Base-by-base conservation (phyloP, 2,113 vertebrate genomes). In the Thamnophis sirtalis region DNA sequence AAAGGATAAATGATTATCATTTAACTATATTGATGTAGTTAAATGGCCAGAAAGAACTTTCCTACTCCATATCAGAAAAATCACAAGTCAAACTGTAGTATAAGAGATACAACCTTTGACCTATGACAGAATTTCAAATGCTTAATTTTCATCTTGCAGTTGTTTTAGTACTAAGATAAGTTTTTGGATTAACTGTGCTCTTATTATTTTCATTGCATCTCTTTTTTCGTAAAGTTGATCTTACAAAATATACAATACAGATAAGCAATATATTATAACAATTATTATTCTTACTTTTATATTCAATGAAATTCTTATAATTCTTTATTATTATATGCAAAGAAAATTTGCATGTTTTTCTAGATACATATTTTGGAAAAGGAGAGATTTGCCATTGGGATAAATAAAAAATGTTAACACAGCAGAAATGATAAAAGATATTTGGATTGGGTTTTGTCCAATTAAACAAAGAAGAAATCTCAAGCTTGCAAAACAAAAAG, bases 391-490 rank as follows among this genome's bases (percentile, higher is more conserved):
- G 21, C 89, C 85, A 94, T 15, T 73, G 13, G n/a, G 85, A 49
- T 93, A 86, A 51, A 90, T 93, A 28, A 86, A 94, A 8, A 53
- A 55, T 43, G 87, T 87, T 50, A 94, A 80, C 56, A 68, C 89
- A 86, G 58, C 28, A 22, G 28, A 95, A 80, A 90, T 93, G 94
- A 93, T 93, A 94, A 96, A 95, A 94, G 94, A n/a, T 96, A 91
- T 95, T 97, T 56, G 11, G 88, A 0, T 60, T 96, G 96, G 93
- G 95, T 48, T 48, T 28, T 48, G 1, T 97, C 96, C 96, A 97
- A 96, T 84, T 93, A 92, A 89, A 95, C 91, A 95, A 85, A 28
- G 95, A 97, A 97, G 90, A 94, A 58, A 73, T 91, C 95, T 91
- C 87, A 88, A 43, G 55, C 95, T 95, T 55, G 53, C 19, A 88